Evolutionary conservation across 2,888 invertebrate species (phyloP), one percentile per base, ranked within the genome.

Genomic region (Zygaena filipendulae): DNA sequence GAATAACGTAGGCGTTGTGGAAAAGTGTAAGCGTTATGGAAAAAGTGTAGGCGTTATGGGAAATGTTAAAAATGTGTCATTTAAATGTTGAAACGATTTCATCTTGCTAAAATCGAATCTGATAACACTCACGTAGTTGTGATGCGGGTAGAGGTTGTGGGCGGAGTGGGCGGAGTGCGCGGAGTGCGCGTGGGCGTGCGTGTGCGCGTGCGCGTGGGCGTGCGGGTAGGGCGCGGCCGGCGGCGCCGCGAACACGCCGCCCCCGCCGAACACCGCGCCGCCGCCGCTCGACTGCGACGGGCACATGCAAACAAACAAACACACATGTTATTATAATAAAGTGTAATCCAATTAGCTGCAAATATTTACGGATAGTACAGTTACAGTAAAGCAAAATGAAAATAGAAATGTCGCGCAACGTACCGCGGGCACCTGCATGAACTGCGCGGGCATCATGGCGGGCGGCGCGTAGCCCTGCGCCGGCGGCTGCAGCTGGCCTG

Each of bases 391-490:
- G n/a, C n/a, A n/a, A n/a, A n/a, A n/a, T n/a, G n/a, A n/a, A n/a
- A n/a, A n/a, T n/a, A n/a, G n/a, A n/a, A n/a, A n/a, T n/a, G n/a
- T n/a, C n/a, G n/a, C n/a, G n/a, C n/a, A n/a, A n/a, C n/a, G n/a
- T n/a, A n/a, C n/a, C n/a, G n/a, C n/a, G 2, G 10, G 7, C 26
- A 79, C 80, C 69, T 81, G 81, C 68, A 81, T 80, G 34, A 74
- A 81, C 30, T 80, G 81, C 2, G 77, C 63, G 1, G 79, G 79
- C 70, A 81, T 70, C 70, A 80, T 77, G 4, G 79, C 75, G 4
- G 79, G 79, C 3, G 79, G 72, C 1, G 75, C 77, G 38, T 81
- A 81, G 1, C 59, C 75, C 39, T 74, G 79, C 2, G 77, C 46
- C 3, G 62, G 67, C 3, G 62, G 16, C 32, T 56, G 74, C 32